phyloP scores from a whole-genome alignment of 2,797 vertebrate genomes.

The Gobionotothen gibberifrons region DNA sequence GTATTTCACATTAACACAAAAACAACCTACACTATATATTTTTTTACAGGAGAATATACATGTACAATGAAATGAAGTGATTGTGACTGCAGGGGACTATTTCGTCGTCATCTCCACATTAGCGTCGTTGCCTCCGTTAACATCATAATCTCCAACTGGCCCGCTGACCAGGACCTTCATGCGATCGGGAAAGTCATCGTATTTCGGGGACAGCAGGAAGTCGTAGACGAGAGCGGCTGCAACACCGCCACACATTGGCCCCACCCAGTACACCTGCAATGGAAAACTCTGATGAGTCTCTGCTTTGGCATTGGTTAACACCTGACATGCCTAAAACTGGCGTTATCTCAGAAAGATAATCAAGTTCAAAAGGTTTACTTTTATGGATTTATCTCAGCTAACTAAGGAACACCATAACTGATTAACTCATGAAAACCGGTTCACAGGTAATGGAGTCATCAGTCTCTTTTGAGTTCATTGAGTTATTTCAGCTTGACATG shows the following conservation, averaged over 20 bases:
- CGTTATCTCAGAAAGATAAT: constrained; percentile 17
- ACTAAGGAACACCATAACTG: constrained; percentile 29
- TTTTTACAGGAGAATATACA: constrained; percentile 68
- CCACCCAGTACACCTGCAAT: constrained; percentile 96
- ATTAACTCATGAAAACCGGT: constrained; percentile 57
- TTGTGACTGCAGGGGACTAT: constrained; percentile 49
- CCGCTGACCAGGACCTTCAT: constrained; percentile 93
- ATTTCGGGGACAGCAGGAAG: constrained; percentile 92
- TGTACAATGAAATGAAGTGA: constrained; percentile 47
- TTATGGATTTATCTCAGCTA: constrained; percentile 17
- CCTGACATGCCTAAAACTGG: neutral
- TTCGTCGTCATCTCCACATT: constrained; percentile 93
- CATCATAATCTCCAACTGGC: constrained; percentile 91
- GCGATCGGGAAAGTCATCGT: constrained; percentile 89
- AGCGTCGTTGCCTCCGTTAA: constrained; percentile 88
- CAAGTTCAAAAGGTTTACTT: constrained; percentile 14
- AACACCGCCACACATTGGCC: constrained; percentile 93
- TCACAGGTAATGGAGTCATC: constrained; percentile 8
- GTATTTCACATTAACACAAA: constrained; percentile 49
- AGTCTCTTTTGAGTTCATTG: constrained; percentile 36
- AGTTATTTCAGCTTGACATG: constrained; percentile 54
- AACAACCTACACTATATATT: constrained; percentile 48
- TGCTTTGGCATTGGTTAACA: neutral
- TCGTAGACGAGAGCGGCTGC: constrained; percentile 93
- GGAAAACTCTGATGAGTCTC: constrained; percentile 27